These are phyloP conservation scores for Nothocercus nigrocapillus DNA, from an alignment of 2,113 vertebrate species.

Conservation along the genomic window DNA sequence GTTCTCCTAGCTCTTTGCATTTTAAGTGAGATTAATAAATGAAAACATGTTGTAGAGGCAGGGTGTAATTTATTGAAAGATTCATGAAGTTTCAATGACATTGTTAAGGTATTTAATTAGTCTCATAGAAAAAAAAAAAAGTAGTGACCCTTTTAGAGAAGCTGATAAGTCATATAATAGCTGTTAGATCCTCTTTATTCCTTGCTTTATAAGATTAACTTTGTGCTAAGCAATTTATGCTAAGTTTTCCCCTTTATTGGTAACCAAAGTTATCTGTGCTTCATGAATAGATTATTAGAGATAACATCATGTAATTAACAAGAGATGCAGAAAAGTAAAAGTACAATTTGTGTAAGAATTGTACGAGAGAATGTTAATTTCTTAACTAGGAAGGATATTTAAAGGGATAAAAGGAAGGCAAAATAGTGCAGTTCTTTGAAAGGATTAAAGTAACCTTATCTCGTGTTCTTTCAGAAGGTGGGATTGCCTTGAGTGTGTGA, in stretches of 20 bases:
- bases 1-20: conserved; percentile 83
- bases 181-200: conserved; percentile 85
- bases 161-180: conserved; percentile 87
- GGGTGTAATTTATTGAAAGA: conserved; percentile 83
- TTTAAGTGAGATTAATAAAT: conserved; percentile 92
- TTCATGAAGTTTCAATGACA: conserved; percentile 87
- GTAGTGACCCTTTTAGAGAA: conserved; percentile 87
- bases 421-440: conserved; percentile 86
- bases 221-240: conserved; percentile 94
- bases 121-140: conserved; percentile 84
- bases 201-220: conserved; percentile 91
- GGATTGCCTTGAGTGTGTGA: conserved; percentile 62
- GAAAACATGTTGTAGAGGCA: conserved; percentile 83
- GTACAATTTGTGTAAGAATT: conserved; percentile 89
- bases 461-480: conserved; percentile 81
- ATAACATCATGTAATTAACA: conserved; percentile 97
- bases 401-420: conserved; percentile 86
- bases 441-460: conserved; percentile 92
- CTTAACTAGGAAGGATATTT: conserved; percentile 89
- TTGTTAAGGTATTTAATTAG: conserved; percentile 91
- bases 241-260: conserved; percentile 80
- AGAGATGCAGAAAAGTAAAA: conserved; percentile 87
- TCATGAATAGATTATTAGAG: conserved; percentile 93
- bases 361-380: conserved; percentile 90
- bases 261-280: conserved; percentile 84